Conservation (phyloP, 2,888 invertebrate genomes). For the Napeogenes sylphis region DNA sequence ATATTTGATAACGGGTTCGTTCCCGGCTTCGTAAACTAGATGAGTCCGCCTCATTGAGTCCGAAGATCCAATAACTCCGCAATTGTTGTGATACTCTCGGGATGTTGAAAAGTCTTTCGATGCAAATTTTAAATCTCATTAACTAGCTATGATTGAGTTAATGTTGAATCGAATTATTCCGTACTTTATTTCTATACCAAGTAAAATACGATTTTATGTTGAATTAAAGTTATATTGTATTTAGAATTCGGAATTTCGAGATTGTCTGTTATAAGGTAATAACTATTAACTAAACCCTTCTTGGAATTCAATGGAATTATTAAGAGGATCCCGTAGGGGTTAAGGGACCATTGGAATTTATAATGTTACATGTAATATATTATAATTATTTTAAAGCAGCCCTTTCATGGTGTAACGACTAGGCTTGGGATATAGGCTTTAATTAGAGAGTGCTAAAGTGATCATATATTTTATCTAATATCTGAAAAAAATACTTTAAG, state of each 20-base stretch:
- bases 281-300: slow-evolving; percentile 16
- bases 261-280: too few species aligned
- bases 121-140: slow-evolving; percentile 27
- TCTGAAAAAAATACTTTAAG: too few species aligned
- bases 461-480: too few species aligned
- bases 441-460: too few species aligned
- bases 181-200: neutral
- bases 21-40: slow-evolving; percentile 32
- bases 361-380: slow-evolving; percentile 18
- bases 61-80: slow-evolving; percentile 31
- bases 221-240: slow-evolving; percentile 12
- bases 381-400: neutral
- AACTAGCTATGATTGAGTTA: slow-evolving; percentile 20
- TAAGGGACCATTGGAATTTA: slow-evolving; percentile 9
- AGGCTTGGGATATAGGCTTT: too few species aligned
- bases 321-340: slow-evolving; percentile 11
- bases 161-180: neutral
- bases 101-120: slow-evolving; percentile 23
- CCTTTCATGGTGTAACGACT: too few species aligned
- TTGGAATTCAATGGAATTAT: slow-evolving; percentile 27
- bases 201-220: neutral
- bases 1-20: slow-evolving; percentile 35
- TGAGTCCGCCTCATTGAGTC: slow-evolving; percentile 34
- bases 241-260: neutral
- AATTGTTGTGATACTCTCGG: slow-evolving; percentile 30